These are phyloP conservation scores for Odocoileus hemionus DNA, from an alignment of 2,113 vertebrate species.

Conservation along the genomic window DNA sequence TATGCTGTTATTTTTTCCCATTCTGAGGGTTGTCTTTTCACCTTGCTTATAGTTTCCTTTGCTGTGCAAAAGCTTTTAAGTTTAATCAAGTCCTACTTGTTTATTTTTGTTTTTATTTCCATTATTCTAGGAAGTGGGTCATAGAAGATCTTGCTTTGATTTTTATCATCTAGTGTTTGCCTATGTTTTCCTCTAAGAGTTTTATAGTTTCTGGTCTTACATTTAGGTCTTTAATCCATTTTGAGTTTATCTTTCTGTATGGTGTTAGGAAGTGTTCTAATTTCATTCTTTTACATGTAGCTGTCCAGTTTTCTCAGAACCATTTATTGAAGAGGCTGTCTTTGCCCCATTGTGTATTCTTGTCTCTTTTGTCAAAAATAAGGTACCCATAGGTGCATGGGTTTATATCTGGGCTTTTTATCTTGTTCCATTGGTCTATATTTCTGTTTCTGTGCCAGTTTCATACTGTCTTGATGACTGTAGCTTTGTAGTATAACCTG, in stretches of 20 bases:
- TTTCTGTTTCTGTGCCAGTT: background rate
- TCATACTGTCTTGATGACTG: background rate
- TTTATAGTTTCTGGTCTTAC: background rate
- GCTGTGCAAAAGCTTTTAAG: background rate
- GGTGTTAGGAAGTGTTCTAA: background rate
- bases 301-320: background rate
- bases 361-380: background rate
- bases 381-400: background rate
- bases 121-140: background rate
- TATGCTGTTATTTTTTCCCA: background rate
- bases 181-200: background rate
- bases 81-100: background rate
- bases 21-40: background rate
- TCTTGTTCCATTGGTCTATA: background rate
- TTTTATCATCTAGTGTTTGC: background rate
- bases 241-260: background rate
- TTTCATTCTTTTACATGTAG: background rate
- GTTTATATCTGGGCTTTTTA: background rate
- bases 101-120: background rate
- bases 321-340: fast-evolving
- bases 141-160: background rate
- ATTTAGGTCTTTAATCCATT: background rate
- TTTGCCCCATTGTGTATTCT: background rate
- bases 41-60: background rate
- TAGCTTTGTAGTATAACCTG: background rate